These are phyloP conservation scores for Pseudolycoriella hygida DNA, from an alignment of 2,888 invertebrate species.

Conservation along the genomic window DNA sequence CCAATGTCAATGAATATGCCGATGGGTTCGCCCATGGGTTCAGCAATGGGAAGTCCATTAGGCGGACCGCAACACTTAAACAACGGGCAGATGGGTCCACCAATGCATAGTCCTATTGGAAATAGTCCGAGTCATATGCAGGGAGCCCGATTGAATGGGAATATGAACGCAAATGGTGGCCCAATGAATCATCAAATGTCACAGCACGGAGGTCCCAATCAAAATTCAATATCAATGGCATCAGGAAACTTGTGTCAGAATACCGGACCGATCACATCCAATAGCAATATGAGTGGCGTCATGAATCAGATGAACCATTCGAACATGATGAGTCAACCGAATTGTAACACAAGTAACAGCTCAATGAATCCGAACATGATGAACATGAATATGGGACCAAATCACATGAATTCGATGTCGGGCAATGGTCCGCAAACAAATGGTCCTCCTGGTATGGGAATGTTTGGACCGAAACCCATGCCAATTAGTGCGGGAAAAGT, in stretches of 20 bases:
- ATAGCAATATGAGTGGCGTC: background rate
- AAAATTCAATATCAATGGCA: background rate
- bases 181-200: slow-evolving; percentile 35
- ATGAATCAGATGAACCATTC: slow-evolving; percentile 13
- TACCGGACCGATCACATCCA: background rate
- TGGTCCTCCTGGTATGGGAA: slow-evolving; percentile 17
- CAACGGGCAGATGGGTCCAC: slow-evolving; percentile 52
- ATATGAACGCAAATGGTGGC: background rate
- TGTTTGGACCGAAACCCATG: slow-evolving; percentile 64
- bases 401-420: background rate
- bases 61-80: slow-evolving; percentile 38
- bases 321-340: slow-evolving; percentile 8
- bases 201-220: slow-evolving; percentile 21
- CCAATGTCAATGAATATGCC: slow-evolving; percentile 51
- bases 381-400: slow-evolving; percentile 6
- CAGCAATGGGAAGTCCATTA: slow-evolving; percentile 56
- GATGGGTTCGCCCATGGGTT: slow-evolving; percentile 53
- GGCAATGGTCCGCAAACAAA: slow-evolving; percentile 11
- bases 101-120: slow-evolving; percentile 50
- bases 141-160: background rate
- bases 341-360: background rate
- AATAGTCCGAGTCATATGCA: slow-evolving; percentile 36
- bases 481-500: slow-evolving; percentile 77
- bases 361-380: slow-evolving; percentile 4
- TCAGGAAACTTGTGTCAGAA: background rate